These are phyloP conservation scores for Glyptemys insculpta DNA, from an alignment of 2,797 vertebrate genomes.

Conservation along the genomic window DNA sequence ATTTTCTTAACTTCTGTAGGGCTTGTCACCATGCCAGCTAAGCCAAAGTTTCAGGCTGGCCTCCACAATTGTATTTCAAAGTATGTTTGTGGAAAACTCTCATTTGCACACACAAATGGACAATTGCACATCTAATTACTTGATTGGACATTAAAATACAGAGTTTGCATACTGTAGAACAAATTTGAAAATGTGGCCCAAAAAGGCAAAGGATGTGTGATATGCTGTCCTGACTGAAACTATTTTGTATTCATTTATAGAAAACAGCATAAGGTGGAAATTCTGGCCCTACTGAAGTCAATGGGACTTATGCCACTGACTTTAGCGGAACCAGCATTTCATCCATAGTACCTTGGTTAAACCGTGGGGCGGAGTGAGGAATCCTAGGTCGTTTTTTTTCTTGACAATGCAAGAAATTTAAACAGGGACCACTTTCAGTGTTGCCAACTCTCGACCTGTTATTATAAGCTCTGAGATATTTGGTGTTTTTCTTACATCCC, in stretches of 20 bases:
- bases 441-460: neutral
- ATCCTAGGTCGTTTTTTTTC: neutral
- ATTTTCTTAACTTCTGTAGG: neutral
- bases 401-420: neutral
- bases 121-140: rapidly evolving
- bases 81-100: neutral
- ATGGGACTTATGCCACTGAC: conserved; percentile 62
- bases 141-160: neutral
- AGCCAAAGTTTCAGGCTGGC: neutral
- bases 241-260: neutral
- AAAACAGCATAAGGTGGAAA: conserved; percentile 6
- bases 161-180: conserved; percentile 4
- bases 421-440: neutral
- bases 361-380: neutral
- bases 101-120: neutral
- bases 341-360: neutral
- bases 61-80: neutral
- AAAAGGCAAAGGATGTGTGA: neutral
- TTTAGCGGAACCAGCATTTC: neutral
- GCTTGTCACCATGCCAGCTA: neutral
- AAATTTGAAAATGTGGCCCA: neutral
- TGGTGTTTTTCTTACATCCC: neutral
- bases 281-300: conserved; percentile 31
- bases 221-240: conserved; percentile 18
- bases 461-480: neutral